Evolutionary conservation across 2,888 invertebrate genomes (phyloP), one percentile per base, ranked within the genome.

Genomic region (Tenthredo livida): DNA sequence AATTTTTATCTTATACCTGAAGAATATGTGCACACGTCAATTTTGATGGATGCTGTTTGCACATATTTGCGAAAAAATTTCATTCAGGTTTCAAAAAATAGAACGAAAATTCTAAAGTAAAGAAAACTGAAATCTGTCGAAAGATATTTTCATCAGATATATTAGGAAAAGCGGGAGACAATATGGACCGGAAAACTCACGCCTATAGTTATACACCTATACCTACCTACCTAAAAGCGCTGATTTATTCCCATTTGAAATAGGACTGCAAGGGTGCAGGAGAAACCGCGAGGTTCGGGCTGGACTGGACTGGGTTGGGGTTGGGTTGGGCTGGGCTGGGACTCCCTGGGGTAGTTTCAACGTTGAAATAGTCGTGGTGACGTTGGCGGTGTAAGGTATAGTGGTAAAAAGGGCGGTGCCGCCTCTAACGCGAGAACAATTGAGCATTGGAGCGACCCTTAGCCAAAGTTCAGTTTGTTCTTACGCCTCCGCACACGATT

Each of bases 391-490:
- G 43, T 67, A 47, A 83, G 47, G 50, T 67, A 83, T 67, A 70
- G 83, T 50, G 67, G 83, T 83, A 83, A 70, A 67, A 83, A 83
- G 47, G 70, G 70, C 33, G 67, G 83, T 21, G 10, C 37, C 47
- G 21, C 61, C 47, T 43, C 70, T 70, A 83, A 83, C 83, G 83
- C 83, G 83, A 83, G 83, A 83, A 83, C 83, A 83, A 83, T 83
- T 67, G 83, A 83, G 83, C 83, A 50, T 83, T 67, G 29, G 67
- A 80, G 67, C 83, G 67, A 83, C 83, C 83, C 83, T 83, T 70
- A 70, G 83, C 83, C 83, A 50, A 83, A 83, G 83, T 83, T 83
- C 83, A 83, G 83, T 83, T 83, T 83, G 83, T 83, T 83, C 83
- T 83, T 83, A 83, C 83, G 83, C 83, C 83, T 29, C 47, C 67